A percentile compares a stretch with the other conserved stretches of the same genome.
These are phyloP conservation scores for Caracal caracal DNA, from an alignment of 2,113 vertebrate genomes.

Conservation along the genomic window DNA sequence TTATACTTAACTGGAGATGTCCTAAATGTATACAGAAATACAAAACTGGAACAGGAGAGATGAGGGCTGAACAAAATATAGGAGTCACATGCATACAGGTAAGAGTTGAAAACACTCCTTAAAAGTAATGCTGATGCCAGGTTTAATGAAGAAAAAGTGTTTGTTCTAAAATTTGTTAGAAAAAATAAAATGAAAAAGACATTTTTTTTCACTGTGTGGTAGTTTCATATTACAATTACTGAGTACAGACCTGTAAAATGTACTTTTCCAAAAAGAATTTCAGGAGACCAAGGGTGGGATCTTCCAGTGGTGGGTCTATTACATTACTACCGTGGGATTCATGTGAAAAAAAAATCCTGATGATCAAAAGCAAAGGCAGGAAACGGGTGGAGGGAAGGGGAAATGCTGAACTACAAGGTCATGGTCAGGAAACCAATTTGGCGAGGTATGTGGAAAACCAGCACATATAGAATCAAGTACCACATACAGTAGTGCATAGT, in stretches of 20 bases:
- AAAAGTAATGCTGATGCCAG: background rate
- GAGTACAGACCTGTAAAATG: conserved; percentile 13
- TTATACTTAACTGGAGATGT: background rate
- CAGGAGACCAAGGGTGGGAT: conserved; percentile 55
- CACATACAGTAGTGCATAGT: conserved; percentile 41
- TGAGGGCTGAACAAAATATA: background rate
- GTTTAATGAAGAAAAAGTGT: background rate
- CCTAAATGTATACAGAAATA: conserved; percentile 49
- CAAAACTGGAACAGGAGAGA: background rate
- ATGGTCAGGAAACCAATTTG: conserved; percentile 85
- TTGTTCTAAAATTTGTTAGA: conserved; percentile 44
- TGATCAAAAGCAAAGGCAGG: conserved; percentile 84
- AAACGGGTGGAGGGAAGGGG: conserved; percentile 84
- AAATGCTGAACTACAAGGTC: conserved; percentile 81
- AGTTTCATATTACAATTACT: conserved; percentile 52
- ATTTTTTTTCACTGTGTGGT: background rate
- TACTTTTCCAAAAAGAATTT: conserved; percentile 68
- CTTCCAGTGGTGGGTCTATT: conserved; percentile 27
- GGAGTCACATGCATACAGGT: background rate
- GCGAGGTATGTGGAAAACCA: conserved; percentile 84
- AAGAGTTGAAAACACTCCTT: background rate
- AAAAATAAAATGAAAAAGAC: conserved; percentile 52
- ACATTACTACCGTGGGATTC: conserved; percentile 72
- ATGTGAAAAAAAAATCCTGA: conserved; percentile 35
- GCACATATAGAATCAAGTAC: conserved; percentile 75